phyloP scores from a whole-genome alignment of 2,113 vertebrate genomes.

The Myocastor coypus region DNA sequence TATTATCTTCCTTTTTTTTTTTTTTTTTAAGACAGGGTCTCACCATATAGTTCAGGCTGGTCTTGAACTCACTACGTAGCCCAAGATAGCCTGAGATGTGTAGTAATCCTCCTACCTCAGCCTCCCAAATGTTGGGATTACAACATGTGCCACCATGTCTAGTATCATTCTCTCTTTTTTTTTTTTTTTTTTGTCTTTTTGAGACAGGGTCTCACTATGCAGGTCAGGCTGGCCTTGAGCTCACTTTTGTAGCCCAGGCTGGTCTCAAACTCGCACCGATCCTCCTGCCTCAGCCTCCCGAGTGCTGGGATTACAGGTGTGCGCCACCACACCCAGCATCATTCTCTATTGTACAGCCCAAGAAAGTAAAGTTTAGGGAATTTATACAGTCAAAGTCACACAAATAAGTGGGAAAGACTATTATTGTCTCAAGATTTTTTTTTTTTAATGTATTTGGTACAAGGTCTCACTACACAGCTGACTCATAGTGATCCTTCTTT shows the following conservation, averaged over 20 bases:
- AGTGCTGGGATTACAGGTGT: no score
- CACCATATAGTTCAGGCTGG: background rate
- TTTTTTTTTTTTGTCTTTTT: no score
- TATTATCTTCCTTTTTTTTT: background rate
- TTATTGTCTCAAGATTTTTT: no score
- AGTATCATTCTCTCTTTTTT: background rate
- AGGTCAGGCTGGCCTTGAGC: no score
- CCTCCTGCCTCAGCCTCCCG: no score
- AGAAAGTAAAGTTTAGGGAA: conserved; percentile 15
- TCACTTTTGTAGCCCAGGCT: no score
- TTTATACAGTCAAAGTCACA: background rate
- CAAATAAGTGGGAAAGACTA: background rate
- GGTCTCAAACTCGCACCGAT: no score
- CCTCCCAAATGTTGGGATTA: background rate
- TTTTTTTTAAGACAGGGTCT: background rate
- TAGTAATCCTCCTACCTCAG: background rate
- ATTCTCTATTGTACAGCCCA: background rate
- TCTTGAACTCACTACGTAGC: background rate
- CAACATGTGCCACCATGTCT: background rate
- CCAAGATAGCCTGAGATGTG: background rate
- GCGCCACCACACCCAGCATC: no score
- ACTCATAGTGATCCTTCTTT: no score
- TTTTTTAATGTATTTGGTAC: no score
- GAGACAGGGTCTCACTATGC: no score
- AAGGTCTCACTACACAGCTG: no score